Conservation (phyloP, 2,888 invertebrate species). For the Stictocephala bisonia region DNA sequence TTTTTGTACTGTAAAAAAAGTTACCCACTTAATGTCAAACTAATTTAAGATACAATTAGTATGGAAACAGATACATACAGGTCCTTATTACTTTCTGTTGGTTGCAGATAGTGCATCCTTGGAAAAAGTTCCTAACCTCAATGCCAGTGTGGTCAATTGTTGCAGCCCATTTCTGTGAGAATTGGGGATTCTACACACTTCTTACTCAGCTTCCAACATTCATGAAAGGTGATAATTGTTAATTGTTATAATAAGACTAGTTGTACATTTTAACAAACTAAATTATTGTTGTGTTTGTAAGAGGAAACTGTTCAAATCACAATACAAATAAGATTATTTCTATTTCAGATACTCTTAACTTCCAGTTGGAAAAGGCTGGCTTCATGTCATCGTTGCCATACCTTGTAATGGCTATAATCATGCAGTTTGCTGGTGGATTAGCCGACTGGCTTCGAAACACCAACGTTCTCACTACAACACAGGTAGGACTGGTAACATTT, state of each 20-base stretch:
- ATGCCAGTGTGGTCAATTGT: constrained; percentile 86
- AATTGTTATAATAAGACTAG: neutral
- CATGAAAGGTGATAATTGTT: constrained; percentile 74
- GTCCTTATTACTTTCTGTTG: too few species aligned
- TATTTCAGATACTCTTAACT: constrained; percentile 76
- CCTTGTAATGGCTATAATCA: constrained; percentile 84
- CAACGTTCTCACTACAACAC: constrained; percentile 76
- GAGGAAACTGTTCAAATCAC: too few species aligned
- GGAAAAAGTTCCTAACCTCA: constrained; percentile 80
- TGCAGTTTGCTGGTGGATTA: constrained; percentile 83
- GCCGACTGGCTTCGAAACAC: constrained; percentile 81
- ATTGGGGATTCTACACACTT: constrained; percentile 91
- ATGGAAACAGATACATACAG: too few species aligned
- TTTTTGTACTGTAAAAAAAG: too few species aligned
- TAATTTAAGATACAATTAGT: too few species aligned
- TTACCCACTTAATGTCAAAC: too few species aligned
- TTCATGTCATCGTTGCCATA: constrained; percentile 89
- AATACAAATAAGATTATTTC: too few species aligned
- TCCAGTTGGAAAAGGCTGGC: constrained; percentile 82
- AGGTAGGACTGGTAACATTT: too few species aligned
- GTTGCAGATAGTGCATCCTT: constrained; percentile 71
- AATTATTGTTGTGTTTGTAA: too few species aligned
- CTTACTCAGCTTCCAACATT: constrained; percentile 86
- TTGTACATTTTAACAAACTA: too few species aligned
- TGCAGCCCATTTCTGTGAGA: constrained; percentile 86